A percentile compares a stretch with the other conserved stretches of the same genome.
Evolutionary conservation across 2,888 invertebrate genomes (phyloP).

Genomic region (Neocrepidodera transversa): DNA sequence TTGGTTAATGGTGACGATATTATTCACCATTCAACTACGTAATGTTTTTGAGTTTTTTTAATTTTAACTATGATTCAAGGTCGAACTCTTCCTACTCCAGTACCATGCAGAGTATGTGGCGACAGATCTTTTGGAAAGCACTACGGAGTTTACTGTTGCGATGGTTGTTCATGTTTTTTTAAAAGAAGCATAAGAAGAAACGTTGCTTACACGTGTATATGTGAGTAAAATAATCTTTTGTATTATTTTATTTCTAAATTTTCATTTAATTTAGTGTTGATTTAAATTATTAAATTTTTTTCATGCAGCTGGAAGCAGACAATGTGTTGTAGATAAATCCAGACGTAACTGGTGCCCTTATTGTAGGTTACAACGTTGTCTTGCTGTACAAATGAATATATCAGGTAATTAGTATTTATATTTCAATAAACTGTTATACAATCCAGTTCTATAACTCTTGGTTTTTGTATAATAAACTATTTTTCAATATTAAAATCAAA

Average conservation of each 20-base stretch:
- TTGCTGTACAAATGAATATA: conserved; percentile 79
- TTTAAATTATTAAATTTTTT: conserved; percentile 26
- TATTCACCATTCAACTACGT: no score
- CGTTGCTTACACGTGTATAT: conserved; percentile 78
- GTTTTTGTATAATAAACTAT: no score
- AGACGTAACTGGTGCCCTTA: conserved; percentile 88
- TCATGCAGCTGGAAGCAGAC: conserved; percentile 71
- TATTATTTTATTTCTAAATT: background rate
- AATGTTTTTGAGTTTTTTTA: no score
- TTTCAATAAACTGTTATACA: no score
- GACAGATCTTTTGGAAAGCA: conserved; percentile 86
- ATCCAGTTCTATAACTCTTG: no score
- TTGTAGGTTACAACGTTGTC: conserved; percentile 80
- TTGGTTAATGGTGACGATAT: no score
- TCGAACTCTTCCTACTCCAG: conserved; percentile 68
- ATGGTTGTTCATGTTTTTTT: conserved; percentile 90
- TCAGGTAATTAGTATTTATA: no score
- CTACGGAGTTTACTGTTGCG: conserved; percentile 85
- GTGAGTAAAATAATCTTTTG: conserved; percentile 60
- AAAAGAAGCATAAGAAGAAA: conserved; percentile 81
- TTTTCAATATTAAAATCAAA: no score
- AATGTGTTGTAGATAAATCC: conserved; percentile 80
- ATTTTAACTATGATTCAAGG: no score
- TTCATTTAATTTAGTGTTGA: background rate
- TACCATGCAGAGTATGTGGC: conserved; percentile 80